Conservation (phyloP, 2,113 vertebrate species). For the Gnathonemus longibarbis region DNA sequence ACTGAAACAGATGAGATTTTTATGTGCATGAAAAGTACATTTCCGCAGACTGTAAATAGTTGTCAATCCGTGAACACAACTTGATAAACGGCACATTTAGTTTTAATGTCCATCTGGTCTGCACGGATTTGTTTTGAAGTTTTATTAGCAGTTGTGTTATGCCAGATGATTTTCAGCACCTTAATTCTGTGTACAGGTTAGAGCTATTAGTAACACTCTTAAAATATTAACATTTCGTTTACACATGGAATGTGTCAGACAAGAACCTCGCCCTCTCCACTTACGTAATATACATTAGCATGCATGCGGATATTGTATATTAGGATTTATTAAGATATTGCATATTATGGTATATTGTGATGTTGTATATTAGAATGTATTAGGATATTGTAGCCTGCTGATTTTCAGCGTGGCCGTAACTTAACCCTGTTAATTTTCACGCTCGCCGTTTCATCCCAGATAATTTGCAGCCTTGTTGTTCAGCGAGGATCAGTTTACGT, state of each 20-base stretch:
- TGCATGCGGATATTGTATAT: neutral
- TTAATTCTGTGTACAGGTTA: neutral
- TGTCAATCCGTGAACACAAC: neutral
- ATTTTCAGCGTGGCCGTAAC: neutral
- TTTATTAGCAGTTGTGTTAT: neutral
- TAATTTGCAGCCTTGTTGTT: neutral
- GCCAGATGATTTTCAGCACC: neutral
- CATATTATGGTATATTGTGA: neutral
- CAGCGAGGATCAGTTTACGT: neutral
- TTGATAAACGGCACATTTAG: neutral
- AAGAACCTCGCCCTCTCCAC: neutral
- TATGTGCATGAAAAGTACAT: neutral
- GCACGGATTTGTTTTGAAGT: neutral
- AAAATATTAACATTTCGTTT: constrained; percentile 5
- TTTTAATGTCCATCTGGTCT: neutral
- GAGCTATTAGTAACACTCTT: neutral
- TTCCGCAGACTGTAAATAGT: neutral
- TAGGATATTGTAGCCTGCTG: neutral
- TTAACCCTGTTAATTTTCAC: neutral
- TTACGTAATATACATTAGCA: neutral
- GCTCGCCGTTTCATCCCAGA: neutral
- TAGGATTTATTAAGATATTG: neutral
- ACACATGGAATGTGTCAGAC: neutral
- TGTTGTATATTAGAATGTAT: neutral
- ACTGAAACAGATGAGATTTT: neutral